Conservation (phyloP, 2,113 vertebrate species). For the Vicugna pacos region DNA sequence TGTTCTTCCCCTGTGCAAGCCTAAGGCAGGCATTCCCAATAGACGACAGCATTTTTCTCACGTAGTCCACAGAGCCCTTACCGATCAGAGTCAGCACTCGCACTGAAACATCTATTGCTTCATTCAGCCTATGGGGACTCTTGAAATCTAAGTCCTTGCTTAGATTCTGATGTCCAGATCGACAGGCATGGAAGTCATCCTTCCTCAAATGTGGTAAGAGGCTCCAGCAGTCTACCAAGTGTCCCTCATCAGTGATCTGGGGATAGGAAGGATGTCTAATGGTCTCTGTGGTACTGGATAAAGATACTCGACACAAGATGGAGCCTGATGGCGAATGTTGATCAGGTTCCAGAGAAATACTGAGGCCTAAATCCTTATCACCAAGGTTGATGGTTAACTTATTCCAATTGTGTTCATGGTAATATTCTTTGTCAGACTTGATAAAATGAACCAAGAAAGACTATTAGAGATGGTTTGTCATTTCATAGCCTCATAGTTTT, state of each 20-base stretch:
- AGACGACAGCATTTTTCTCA: background rate
- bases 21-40: slow-evolving; percentile 27
- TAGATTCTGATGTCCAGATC: background rate
- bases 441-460: slow-evolving; percentile 50
- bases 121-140: background rate
- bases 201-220: background rate
- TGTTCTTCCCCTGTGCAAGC: background rate
- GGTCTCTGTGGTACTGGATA: background rate
- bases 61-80: background rate
- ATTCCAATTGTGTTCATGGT: background rate
- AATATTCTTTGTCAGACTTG: slow-evolving; percentile 22
- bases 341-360: background rate
- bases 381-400: background rate
- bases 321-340: background rate
- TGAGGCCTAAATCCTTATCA: slow-evolving; percentile 21
- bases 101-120: background rate
- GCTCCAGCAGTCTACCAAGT: background rate
- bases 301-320: background rate
- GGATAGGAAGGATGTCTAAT: background rate
- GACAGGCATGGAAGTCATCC: background rate
- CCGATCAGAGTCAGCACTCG: background rate
- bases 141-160: background rate
- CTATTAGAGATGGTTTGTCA: slow-evolving; percentile 33
- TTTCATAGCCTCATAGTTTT: slow-evolving; percentile 3
- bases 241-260: background rate